phyloP scores from a whole-genome alignment of 2,797 vertebrate species.

The Galaxias olidus region DNA sequence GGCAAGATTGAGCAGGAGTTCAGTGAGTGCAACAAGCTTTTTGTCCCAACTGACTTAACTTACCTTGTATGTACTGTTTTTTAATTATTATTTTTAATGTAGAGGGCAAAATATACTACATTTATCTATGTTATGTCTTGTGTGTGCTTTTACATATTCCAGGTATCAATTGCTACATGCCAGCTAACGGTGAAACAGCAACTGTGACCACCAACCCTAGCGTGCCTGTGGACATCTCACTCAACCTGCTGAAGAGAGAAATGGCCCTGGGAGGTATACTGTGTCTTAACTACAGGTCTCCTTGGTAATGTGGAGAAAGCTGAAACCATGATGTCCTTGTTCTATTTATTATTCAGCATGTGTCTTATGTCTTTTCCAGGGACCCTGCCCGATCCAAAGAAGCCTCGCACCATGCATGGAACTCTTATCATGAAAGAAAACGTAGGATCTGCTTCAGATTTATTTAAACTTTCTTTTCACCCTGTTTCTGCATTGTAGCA shows the following conservation, averaged over 20 bases:
- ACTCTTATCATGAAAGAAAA: constrained; percentile 96
- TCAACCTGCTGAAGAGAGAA: constrained; percentile 93
- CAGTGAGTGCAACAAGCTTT: constrained; percentile 71
- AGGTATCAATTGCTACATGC: constrained; percentile 95
- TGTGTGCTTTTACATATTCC: constrained; percentile 6
- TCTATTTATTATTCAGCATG: neutral
- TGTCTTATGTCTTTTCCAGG: constrained; percentile 64
- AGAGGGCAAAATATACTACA: no score
- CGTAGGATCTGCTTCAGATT: constrained; percentile 66
- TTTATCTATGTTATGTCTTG: no score
- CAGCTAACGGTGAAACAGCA: constrained; percentile 90
- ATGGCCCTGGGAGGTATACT: constrained; percentile 81
- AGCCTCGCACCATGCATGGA: constrained; percentile 90
- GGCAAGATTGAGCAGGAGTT: constrained; percentile 98
- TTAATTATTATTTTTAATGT: no score
- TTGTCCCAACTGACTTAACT: neutral
- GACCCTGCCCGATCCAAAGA: constrained; percentile 86
- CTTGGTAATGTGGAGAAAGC: neutral
- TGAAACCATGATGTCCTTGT: no score
- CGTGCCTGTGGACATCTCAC: constrained; percentile 93
- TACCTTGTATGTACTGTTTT: neutral
- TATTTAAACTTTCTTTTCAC: no score
- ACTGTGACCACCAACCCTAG: constrained; percentile 88
- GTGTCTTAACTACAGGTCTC: neutral
- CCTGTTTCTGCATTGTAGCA: constrained; percentile 12